phyloP scores from a whole-genome alignment of 2,888 invertebrate species.

The Cheilosia impressa region DNA sequence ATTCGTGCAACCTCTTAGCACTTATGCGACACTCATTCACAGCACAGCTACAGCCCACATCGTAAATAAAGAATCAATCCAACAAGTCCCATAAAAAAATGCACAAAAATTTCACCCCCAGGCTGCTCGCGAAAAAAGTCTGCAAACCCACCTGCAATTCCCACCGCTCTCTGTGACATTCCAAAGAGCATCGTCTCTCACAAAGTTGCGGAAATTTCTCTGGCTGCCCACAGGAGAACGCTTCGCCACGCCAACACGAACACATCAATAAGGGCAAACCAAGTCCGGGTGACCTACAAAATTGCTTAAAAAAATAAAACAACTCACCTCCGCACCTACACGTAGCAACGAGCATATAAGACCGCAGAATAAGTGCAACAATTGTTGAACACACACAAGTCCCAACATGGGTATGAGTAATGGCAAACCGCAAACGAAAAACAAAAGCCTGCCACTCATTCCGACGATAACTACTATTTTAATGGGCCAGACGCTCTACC shows the following conservation, averaged over 20 bases:
- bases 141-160: too few species aligned
- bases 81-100: too few species aligned
- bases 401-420: constrained; percentile 1
- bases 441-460: background rate
- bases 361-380: constrained; percentile 23
- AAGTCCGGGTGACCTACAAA: constrained; percentile 62
- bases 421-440: background rate
- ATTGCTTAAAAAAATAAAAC: constrained; percentile 11
- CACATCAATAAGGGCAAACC: constrained; percentile 22
- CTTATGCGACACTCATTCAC: too few species aligned
- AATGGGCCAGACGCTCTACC: constrained; percentile 49
- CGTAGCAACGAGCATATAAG: background rate
- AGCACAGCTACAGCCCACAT: too few species aligned
- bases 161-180: background rate
- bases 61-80: too few species aligned
- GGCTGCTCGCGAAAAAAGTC: too few species aligned
- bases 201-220: background rate
- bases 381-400: constrained; percentile 15
- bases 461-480: constrained; percentile 37
- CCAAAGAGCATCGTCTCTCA: too few species aligned
- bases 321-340: background rate
- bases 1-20: too few species aligned
- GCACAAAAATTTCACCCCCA: too few species aligned
- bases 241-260: background rate
- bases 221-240: background rate